A percentile compares a stretch with the other conserved stretches of the same genome.
These are phyloP conservation scores for Cyclopterus lumpus DNA, from an alignment of 2,797 vertebrate species.

Conservation along the genomic window DNA sequence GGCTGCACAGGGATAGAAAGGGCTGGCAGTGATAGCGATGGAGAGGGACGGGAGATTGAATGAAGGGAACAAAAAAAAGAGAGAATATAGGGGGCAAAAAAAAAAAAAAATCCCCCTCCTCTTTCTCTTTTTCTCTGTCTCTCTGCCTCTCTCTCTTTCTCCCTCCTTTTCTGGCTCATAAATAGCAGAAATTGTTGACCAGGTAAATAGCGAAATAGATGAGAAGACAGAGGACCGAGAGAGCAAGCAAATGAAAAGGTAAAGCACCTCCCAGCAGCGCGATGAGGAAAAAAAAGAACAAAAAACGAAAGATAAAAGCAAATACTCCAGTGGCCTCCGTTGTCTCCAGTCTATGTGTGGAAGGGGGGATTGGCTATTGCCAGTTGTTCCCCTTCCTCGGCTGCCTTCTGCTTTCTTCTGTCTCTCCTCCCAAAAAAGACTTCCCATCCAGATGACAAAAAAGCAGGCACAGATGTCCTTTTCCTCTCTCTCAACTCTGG, in stretches of 20 bases:
- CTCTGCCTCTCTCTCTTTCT: constrained; percentile 74
- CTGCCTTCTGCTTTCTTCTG: constrained; percentile 79
- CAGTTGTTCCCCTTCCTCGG: constrained; percentile 80
- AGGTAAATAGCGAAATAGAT: constrained; percentile 87
- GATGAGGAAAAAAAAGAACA: constrained; percentile 87
- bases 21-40: constrained; percentile 72
- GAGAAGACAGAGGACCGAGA: constrained; percentile 84
- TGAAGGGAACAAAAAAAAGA: constrained; percentile 46
- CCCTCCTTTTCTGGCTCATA: constrained; percentile 81
- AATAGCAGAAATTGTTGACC: constrained; percentile 85
- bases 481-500: constrained; percentile 66
- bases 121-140: constrained; percentile 70
- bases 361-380: constrained; percentile 78
- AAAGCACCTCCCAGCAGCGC: constrained; percentile 85
- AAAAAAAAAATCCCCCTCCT: constrained; percentile 67
- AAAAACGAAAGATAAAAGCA: constrained; percentile 85
- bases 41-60: constrained; percentile 64
- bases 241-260: constrained; percentile 82
- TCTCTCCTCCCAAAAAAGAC: constrained; percentile 79
- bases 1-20: constrained; percentile 69
- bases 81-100: constrained; percentile 59
- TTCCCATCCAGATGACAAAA: constrained; percentile 82
- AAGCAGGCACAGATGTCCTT: constrained; percentile 69
- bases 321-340: constrained; percentile 86
- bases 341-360: constrained; percentile 79